Percentiles rank a stretch among this genome's conserved stretches.
Conservation (phyloP, 2,113 vertebrate genomes). For the Gymnocephalus cernua region DNA sequence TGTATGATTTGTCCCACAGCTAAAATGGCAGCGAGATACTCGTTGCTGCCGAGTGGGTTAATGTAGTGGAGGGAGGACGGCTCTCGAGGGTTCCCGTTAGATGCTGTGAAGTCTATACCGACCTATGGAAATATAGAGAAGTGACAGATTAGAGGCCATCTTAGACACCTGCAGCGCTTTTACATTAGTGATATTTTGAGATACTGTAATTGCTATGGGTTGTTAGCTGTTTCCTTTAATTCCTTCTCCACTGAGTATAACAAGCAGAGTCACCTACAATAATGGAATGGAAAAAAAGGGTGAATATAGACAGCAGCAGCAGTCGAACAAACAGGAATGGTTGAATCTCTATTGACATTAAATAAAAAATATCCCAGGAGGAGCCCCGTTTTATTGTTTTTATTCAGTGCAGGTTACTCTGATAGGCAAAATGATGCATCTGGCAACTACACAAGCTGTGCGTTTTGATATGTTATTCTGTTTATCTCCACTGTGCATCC, state of each 20-base stretch:
- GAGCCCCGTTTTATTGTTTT: background rate
- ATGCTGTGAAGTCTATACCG: conserved; percentile 98
- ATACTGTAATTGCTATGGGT: background rate
- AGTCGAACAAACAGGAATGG: background rate
- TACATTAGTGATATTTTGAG: background rate
- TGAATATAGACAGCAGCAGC: background rate
- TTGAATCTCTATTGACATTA: background rate
- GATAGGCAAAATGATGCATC: background rate
- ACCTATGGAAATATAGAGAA: conserved; percentile 83
- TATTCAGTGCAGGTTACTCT: no score
- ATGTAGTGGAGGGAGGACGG: conserved; percentile 97
- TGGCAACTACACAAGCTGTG: background rate
- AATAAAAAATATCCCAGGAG: background rate
- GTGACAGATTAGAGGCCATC: background rate
- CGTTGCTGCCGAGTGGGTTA: conserved; percentile 96
- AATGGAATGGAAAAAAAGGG: background rate
- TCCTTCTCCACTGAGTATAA: background rate
- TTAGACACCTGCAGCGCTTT: background rate
- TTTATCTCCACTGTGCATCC: background rate
- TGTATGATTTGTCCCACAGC: conserved; percentile 99
- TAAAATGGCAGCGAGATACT: conserved; percentile 96
- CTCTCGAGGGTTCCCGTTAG: conserved; percentile 95
- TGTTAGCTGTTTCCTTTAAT: background rate
- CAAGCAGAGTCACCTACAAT: background rate
- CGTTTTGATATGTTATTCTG: background rate